Percentiles rank a stretch among this genome's conserved stretches.
Conservation (phyloP, 2,888 invertebrate genomes). For the Pristionchus exspectatus region DNA sequence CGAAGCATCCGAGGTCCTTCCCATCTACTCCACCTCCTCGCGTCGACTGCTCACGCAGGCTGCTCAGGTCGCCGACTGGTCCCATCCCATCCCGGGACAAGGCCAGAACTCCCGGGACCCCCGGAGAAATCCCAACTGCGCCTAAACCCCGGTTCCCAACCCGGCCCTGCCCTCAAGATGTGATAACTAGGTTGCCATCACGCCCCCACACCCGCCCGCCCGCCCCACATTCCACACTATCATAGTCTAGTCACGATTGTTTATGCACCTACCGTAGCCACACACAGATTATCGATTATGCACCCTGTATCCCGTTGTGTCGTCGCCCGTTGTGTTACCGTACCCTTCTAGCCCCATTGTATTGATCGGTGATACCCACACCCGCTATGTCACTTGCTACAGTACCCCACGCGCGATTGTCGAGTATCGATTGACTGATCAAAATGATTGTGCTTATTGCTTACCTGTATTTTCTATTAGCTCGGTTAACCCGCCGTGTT, state of each 20-base stretch:
- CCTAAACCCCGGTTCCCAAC: neutral
- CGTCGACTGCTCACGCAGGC: slow-evolving; percentile 74
- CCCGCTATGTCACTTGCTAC: slow-evolving; percentile 1
- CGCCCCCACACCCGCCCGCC: no score
- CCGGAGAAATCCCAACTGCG: neutral
- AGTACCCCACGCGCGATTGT: neutral
- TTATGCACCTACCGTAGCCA: neutral
- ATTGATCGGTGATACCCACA: slow-evolving; percentile 41
- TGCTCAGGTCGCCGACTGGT: slow-evolving; percentile 75
- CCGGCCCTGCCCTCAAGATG: neutral
- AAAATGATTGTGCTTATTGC: slow-evolving; percentile 37
- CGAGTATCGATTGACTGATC: slow-evolving; percentile 41
- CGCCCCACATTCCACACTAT: slow-evolving; percentile 1
- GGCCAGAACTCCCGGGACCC: slow-evolving; percentile 58
- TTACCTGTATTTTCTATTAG: slow-evolving; percentile 28
- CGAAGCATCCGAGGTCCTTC: slow-evolving; percentile 96
- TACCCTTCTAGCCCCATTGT: neutral
- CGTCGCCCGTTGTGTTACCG: neutral
- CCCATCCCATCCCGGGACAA: slow-evolving; percentile 72
- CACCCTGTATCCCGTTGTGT: neutral
- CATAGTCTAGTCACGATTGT: slow-evolving; percentile 12
- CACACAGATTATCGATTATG: neutral
- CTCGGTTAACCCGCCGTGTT: neutral
- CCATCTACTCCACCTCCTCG: slow-evolving; percentile 94
- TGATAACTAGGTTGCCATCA: neutral